phyloP scores from a whole-genome alignment of 2,797 vertebrate species.

The Zalophus californianus region DNA sequence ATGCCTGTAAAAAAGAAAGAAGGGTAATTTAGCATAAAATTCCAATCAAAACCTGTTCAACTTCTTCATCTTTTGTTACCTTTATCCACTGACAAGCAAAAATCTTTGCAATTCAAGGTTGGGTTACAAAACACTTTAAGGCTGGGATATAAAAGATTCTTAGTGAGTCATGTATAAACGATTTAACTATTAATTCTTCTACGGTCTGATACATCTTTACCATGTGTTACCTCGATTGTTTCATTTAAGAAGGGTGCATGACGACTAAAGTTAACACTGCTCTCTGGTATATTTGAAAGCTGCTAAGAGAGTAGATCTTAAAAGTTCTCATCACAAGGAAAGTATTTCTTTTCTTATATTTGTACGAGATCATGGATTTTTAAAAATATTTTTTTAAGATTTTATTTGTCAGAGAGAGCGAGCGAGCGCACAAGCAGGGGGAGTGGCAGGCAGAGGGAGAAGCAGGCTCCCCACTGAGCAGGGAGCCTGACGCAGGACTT shows the following conservation, averaged over 20 bases:
- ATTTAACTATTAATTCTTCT: neutral
- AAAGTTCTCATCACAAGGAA: neutral
- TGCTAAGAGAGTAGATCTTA: neutral
- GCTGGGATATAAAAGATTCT: neutral
- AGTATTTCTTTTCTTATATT: neutral
- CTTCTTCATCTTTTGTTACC: conserved; percentile 36
- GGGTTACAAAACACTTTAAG: neutral
- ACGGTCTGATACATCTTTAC: neutral
- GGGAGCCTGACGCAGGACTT: neutral
- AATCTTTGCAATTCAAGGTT: neutral
- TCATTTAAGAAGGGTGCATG: neutral
- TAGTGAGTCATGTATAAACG: neutral
- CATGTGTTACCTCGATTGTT: neutral
- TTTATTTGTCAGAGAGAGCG: neutral
- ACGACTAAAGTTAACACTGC: neutral
- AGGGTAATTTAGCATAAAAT: neutral
- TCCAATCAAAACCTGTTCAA: neutral
- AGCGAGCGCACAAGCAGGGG: neutral
- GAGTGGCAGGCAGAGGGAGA: neutral
- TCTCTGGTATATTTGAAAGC: neutral
- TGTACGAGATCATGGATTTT: neutral
- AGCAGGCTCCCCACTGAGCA: neutral
- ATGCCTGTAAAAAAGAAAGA: conserved; percentile 89
- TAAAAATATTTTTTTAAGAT: neutral
- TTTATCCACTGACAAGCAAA: conserved; percentile 42